A percentile compares a stretch with the other conserved stretches of the same genome.
phyloP scores from a whole-genome alignment of 2,113 vertebrate genomes.

The Rhinoderma darwinii region DNA sequence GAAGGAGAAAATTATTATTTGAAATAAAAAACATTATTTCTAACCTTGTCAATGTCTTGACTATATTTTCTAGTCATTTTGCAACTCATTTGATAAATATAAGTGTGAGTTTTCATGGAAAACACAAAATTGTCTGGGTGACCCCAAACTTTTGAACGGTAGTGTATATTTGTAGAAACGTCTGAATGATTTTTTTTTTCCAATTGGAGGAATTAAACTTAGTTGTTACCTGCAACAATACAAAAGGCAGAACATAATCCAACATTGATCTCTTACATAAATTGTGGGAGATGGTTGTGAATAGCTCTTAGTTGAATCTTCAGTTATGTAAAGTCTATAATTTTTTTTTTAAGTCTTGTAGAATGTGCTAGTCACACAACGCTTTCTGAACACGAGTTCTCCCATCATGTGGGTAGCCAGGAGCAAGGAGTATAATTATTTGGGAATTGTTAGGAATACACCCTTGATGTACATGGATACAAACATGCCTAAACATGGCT shows the following conservation, averaged over 20 bases:
- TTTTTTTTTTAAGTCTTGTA: not conserved
- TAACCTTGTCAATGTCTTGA: no score
- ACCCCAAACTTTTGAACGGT: no score
- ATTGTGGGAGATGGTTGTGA: not conserved
- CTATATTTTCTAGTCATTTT: no score
- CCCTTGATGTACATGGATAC: constrained; percentile 6
- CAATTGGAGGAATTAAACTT: not conserved
- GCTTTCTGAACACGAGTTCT: not conserved
- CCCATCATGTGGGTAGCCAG: constrained; percentile 37
- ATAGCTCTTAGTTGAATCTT: not conserved
- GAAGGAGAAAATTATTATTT: no score
- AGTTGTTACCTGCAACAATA: not conserved
- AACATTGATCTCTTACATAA: not conserved
- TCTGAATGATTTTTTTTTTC: not conserved
- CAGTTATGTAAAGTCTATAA: not conserved
- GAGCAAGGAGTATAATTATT: constrained; percentile 20
- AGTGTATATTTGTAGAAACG: not conserved
- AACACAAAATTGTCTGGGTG: no score
- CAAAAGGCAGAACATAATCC: not conserved
- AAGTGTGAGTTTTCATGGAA: no score
- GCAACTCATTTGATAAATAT: no score
- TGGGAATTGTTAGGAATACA: constrained; percentile 37
- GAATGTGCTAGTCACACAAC: not conserved
- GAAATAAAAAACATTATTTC: no score
- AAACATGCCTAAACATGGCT: constrained; percentile 10